Evolutionary conservation across 2,113 vertebrate genomes (phyloP), one percentile per base, ranked within the genome.

Genomic region (Monarcha castaneiventris): DNA sequence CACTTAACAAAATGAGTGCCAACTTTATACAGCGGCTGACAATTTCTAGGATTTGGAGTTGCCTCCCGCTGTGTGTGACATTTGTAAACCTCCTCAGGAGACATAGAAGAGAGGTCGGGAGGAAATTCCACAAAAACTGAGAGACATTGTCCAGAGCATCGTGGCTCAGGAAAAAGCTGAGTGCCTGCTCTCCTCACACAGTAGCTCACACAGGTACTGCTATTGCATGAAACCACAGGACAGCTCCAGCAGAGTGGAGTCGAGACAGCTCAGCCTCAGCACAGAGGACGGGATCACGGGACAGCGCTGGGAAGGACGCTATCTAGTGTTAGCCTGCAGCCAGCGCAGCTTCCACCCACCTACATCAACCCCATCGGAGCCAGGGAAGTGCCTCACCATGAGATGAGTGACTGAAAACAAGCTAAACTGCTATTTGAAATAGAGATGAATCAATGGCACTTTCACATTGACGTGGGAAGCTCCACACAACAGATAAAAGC

Each of bases 211-310:
- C 5, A 54, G 49, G 13, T 11, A 23, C 56, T 59, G 22, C 35
- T 59, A 4, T 4, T 9, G 25, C 33, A 37, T 0, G 0, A 72
- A 41, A 55, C 13, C n/a, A 46, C 26, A 39, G 0, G 3, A 13
- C 13, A 66, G 68, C 46, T 66, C 30, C 16, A 6, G 12, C 16
- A 16, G 18, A 59, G n/a, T 0, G 23, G 20, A 48, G 29, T 1
- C 3, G 10, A 13, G 58, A 16, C 0, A 17, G 35, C 76, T 72
- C 37, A 25, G 46, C 29, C 13, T 0, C 6, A 49, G 56, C 19
- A 84, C 44, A 0, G 9, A 89, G 11, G 79, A 75, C 0, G 13
- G 26, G 19, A 48, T 35, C 25, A 15, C 2, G 1, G 29, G 35
- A 59, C 35, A 63, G 52, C 7, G 72, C 33, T 26, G 73, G 32